These are phyloP conservation scores for Sorex fumeus DNA, from an alignment of 2,113 vertebrate genomes.

Conservation along the genomic window DNA sequence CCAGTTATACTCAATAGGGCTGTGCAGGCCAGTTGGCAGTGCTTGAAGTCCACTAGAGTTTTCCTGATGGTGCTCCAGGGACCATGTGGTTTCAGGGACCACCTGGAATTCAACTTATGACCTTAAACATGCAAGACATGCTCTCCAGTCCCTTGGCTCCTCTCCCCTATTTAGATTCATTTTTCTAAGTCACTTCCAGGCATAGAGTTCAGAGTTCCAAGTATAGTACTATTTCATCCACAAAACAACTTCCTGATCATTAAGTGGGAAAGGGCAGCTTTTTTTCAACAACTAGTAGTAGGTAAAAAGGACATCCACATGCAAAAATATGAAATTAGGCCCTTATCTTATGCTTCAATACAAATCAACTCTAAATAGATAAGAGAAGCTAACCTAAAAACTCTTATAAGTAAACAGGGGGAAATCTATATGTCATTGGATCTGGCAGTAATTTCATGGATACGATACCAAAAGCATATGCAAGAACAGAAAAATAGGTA, in stretches of 20 bases:
- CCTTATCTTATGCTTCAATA: not conserved
- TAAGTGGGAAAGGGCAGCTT: slow-evolving; percentile 6
- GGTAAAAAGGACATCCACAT: not conserved
- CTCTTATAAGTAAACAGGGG: not conserved
- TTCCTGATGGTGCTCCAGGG: too few relatives aligned
- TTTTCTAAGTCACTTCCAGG: not conserved
- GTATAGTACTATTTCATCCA: not conserved
- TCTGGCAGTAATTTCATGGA: not conserved
- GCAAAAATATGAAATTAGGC: not conserved
- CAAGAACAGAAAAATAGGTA: not conserved
- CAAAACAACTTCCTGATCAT: slow-evolving; percentile 1
- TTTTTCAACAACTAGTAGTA: not conserved
- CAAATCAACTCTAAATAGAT: slow-evolving; percentile 17
- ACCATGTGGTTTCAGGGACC: too few relatives aligned
- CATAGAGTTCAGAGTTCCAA: not conserved
- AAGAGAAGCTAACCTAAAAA: slow-evolving; percentile 23
- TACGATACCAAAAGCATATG: not conserved
- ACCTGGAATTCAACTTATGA: too few relatives aligned
- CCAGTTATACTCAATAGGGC: too few relatives aligned
- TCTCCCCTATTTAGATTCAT: too few relatives aligned
- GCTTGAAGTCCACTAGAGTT: too few relatives aligned
- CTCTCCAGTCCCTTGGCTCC: too few relatives aligned
- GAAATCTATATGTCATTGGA: not conserved
- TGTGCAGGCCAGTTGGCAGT: too few relatives aligned
- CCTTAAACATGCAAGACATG: too few relatives aligned